Percentiles rank a stretch among this genome's conserved stretches.
These are phyloP conservation scores for Meliscaeva auricollis DNA, from an alignment of 2,888 invertebrate genomes.

Conservation along the genomic window DNA sequence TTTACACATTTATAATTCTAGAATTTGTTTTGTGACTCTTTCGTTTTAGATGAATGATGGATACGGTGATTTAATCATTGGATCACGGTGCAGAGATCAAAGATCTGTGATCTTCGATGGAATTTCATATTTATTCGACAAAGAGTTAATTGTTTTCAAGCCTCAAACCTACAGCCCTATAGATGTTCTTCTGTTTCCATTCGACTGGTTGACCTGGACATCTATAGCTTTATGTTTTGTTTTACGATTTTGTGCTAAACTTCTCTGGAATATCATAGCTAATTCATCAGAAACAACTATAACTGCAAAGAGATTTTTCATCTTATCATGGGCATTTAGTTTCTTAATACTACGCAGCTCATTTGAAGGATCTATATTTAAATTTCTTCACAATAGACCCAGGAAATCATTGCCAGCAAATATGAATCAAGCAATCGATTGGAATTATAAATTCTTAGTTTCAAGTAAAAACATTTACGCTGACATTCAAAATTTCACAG, in stretches of 20 bases:
- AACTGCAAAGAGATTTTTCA: background rate
- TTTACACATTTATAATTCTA: no score
- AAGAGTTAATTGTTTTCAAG: background rate
- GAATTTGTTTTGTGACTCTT: background rate
- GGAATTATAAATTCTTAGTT: background rate
- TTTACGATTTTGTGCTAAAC: background rate
- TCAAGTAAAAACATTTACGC: background rate
- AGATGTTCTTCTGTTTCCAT: background rate
- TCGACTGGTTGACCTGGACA: background rate
- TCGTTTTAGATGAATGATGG: background rate
- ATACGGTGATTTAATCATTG: background rate
- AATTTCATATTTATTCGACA: background rate
- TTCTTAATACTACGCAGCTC: slow-evolving; percentile 4
- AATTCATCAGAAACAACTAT: background rate
- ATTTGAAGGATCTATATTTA: slow-evolving; percentile 1
- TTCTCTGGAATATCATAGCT: background rate
- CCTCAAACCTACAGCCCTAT: background rate
- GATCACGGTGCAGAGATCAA: background rate
- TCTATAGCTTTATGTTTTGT: background rate
- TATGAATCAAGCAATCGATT: background rate
- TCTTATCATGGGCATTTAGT: background rate
- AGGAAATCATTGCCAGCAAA: background rate
- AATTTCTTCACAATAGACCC: background rate
- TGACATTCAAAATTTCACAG: background rate
- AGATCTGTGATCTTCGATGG: background rate